A percentile compares a stretch with the other conserved stretches of the same genome.
Conservation (phyloP, 2,113 vertebrate genomes). For the Chitala chitala region DNA sequence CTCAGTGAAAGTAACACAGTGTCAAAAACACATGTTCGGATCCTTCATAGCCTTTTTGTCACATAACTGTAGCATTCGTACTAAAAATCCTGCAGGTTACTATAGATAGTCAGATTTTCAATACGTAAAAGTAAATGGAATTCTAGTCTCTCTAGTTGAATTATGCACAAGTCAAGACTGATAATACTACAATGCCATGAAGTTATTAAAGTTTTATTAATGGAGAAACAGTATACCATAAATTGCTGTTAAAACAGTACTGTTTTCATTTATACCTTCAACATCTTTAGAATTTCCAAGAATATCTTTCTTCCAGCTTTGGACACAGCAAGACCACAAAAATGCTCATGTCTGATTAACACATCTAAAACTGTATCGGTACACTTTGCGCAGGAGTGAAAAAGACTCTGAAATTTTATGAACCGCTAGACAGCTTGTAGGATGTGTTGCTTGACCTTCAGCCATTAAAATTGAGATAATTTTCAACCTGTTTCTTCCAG, state of each 20-base stretch:
- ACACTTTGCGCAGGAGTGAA: not conserved
- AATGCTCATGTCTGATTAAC: not conserved
- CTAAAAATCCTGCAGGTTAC: no score
- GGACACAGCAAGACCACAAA: not conserved
- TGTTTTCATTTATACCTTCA: not conserved
- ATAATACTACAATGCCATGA: no score
- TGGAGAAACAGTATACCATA: no score
- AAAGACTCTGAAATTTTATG: not conserved
- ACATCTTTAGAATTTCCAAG: not conserved
- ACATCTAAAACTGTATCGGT: not conserved
- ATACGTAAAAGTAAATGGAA: no score
- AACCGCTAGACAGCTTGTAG: not conserved
- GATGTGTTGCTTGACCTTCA: not conserved
- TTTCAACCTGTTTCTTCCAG: not conserved
- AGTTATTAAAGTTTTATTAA: no score
- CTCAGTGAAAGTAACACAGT: not conserved
- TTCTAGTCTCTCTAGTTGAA: no score
- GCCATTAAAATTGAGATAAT: not conserved
- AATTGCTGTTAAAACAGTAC: not conserved
- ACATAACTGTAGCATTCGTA: no score
- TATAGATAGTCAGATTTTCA: no score
- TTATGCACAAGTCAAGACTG: no score
- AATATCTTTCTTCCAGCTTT: not conserved
- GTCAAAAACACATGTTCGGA: not conserved
- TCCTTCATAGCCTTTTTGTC: not conserved